A percentile compares a stretch with the other conserved stretches of the same genome.
Conservation (phyloP, 2,888 invertebrate species). For the Linnaemya vulpina region DNA sequence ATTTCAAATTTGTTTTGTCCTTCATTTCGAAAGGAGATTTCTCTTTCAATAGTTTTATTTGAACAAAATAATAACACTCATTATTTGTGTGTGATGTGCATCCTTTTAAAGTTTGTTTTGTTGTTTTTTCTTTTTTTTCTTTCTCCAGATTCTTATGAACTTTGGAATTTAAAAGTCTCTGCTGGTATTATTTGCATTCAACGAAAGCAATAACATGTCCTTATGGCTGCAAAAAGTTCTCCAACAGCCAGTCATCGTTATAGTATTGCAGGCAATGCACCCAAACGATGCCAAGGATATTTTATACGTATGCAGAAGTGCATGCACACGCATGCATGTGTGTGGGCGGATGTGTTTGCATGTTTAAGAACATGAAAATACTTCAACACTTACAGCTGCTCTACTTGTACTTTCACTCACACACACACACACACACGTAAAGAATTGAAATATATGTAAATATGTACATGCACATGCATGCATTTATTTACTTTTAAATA, state of each 20-base stretch:
- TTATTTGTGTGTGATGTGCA: not conserved
- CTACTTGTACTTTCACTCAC: not conserved
- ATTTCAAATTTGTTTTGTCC: not conserved
- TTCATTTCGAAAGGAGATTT: not conserved
- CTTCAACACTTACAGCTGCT: not conserved
- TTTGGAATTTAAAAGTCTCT: constrained; percentile 48
- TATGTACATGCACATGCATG: too few species aligned
- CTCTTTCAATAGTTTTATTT: not conserved
- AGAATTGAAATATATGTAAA: too few species aligned
- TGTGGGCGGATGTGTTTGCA: not conserved
- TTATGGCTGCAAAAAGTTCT: constrained; percentile 35
- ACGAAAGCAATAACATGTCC: constrained; percentile 40
- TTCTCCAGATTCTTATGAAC: constrained; percentile 12
- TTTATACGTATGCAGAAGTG: constrained; percentile 55
- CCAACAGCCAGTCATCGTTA: not conserved
- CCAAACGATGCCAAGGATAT: constrained; percentile 72
- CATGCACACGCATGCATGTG: too few species aligned
- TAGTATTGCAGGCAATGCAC: constrained; percentile 67
- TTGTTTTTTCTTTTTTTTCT: too few species aligned
- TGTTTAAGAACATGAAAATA: not conserved
- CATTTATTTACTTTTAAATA: too few species aligned
- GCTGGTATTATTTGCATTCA: not conserved
- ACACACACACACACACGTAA: not conserved
- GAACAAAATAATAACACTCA: not conserved
- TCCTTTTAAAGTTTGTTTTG: not conserved